Evolutionary conservation across 2,113 vertebrate genomes (phyloP).

Genomic region (Speoplatyrhinus poulsoni): DNA sequence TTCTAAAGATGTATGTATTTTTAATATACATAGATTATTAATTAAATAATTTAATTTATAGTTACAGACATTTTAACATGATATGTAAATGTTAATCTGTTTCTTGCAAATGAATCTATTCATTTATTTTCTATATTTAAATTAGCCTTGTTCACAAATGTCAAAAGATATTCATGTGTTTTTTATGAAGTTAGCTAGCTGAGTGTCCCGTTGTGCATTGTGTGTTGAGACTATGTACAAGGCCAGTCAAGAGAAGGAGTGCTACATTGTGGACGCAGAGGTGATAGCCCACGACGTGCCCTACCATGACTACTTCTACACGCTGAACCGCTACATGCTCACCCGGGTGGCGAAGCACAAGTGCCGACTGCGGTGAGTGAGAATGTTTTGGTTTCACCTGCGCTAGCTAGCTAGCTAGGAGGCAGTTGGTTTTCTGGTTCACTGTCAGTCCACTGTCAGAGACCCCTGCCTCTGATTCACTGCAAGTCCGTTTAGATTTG

Average conservation of each 20-base stretch:
- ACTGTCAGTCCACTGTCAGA: neutral
- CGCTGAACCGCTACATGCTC: constrained; percentile 88
- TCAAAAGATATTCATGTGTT: too few species aligned
- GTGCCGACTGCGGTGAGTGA: constrained; percentile 82
- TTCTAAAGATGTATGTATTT: too few species aligned
- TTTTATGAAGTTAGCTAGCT: neutral
- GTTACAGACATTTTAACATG: too few species aligned
- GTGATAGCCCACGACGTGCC: constrained; percentile 90
- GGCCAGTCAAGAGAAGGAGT: constrained; percentile 89
- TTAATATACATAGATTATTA: too few species aligned
- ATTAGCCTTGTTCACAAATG: too few species aligned
- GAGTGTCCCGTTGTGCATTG: constrained; percentile 24
- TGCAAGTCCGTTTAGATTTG: too few species aligned
- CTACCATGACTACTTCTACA: constrained; percentile 94
- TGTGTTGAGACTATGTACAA: constrained; percentile 87
- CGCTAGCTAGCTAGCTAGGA: neutral
- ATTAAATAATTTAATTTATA: too few species aligned
- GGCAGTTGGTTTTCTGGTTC: neutral
- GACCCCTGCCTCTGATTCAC: too few species aligned
- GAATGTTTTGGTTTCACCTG: neutral
- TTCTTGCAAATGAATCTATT: too few species aligned
- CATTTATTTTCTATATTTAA: too few species aligned
- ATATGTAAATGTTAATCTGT: too few species aligned
- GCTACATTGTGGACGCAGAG: constrained; percentile 89
- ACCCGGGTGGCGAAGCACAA: constrained; percentile 89